Evolutionary conservation across 2,888 invertebrate species (phyloP).

Genomic region (Nezara viridula): DNA sequence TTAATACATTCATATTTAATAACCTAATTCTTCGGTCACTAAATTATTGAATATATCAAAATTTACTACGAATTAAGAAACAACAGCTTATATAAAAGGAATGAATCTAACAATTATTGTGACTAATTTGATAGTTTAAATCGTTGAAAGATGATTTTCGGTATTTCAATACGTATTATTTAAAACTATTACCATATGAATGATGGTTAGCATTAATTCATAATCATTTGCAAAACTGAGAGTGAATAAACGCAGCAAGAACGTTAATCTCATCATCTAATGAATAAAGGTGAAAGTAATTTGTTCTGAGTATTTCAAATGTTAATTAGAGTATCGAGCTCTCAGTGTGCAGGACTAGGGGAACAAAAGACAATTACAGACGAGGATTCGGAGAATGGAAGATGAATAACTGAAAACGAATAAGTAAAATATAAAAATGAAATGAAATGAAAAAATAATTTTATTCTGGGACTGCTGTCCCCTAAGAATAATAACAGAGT

Average conservation of each 20-base stretch:
- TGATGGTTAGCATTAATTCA: neutral
- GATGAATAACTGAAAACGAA: neutral
- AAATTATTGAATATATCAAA: too few relatives aligned
- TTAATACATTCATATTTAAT: too few relatives aligned
- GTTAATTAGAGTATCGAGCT: neutral
- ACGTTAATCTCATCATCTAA: neutral
- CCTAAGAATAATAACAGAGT: too few relatives aligned
- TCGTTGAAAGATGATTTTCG: too few relatives aligned
- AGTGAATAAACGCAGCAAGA: neutral
- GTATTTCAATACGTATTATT: neutral
- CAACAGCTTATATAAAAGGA: too few relatives aligned
- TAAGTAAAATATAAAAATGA: too few relatives aligned
- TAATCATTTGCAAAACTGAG: neutral
- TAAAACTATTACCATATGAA: neutral
- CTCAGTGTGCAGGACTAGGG: neutral
- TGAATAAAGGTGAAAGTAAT: slow-evolving; percentile 11
- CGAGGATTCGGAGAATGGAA: neutral
- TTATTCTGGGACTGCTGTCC: too few relatives aligned
- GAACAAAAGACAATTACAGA: neutral
- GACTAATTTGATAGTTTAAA: too few relatives aligned
- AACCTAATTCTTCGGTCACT: too few relatives aligned
- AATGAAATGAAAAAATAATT: too few relatives aligned
- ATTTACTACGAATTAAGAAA: too few relatives aligned
- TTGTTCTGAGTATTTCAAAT: neutral
- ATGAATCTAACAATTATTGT: too few relatives aligned